Evolutionary conservation across 2,797 vertebrate genomes (phyloP), one percentile per base, ranked within the genome.

Genomic region (Enteromius fasciolatus): DNA sequence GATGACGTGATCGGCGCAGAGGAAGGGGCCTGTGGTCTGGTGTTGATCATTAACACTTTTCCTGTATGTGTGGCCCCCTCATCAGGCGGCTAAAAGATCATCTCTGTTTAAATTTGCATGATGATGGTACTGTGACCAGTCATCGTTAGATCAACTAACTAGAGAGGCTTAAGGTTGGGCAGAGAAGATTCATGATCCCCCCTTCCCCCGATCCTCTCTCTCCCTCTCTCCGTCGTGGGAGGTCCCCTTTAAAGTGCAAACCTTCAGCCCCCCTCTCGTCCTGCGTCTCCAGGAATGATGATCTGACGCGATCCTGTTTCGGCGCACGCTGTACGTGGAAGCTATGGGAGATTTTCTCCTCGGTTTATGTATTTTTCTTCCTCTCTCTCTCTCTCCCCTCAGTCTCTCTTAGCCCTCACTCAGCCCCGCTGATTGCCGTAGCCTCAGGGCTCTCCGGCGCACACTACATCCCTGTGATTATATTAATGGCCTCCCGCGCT

Each of bases 381-480:
- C 59, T 77, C 25, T 73, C 64, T 76, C 69, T 46, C 23, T 73
- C 64, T 76, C 67, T 80, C 81, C 73, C 74, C 73, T 68, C 57
- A 57, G 82, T 59, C 70, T 74, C 64, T 80, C 85, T 79, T 76
- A 80, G 70, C 54, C 70, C 57, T 84, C 84, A 75, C 87, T 72
- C 77, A 87, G 86, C 69, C 90, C 82, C 87, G 90, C 91, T 92
- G 92, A 93, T 92, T 92, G 91, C 90, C 69, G 85, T 90, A 84
- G 91, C 91, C 91, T 66, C 83, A 82, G 92, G 92, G 92, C 87
- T 90, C 85, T 82, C 80, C 86, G 85, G 85, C 90, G 89, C 87
- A 90, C 83, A 86, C 90, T 90, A 90, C 91, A 94, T 92, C 92
- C 89, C 91, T 90, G 90, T 93, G 92, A 94, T 94, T 93, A 93